Evolutionary conservation across 2,888 invertebrate genomes (phyloP).

Genomic region (Seira musarum): DNA sequence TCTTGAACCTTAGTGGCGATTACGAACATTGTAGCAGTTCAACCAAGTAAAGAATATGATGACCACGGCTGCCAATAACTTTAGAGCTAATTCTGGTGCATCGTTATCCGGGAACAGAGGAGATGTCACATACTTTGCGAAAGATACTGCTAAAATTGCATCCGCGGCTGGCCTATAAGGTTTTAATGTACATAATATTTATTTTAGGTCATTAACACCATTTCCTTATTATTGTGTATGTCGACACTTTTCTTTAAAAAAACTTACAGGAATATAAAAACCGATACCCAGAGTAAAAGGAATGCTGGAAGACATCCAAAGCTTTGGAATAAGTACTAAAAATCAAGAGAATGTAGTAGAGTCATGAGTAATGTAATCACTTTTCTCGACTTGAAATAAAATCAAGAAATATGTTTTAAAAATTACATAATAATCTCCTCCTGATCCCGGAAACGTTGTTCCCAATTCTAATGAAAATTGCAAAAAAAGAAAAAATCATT

Average conservation of each 20-base stretch:
- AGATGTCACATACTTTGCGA: conserved; percentile 92
- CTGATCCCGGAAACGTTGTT: conserved; percentile 84
- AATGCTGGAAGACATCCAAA: conserved; percentile 90
- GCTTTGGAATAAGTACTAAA: conserved; percentile 84
- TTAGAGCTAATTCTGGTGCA: conserved; percentile 91
- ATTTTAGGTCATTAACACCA: no score
- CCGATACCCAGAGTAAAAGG: conserved; percentile 91
- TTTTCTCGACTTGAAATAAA: no score
- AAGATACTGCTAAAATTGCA: conserved; percentile 98
- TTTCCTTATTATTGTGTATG: no score
- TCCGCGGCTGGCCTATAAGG: conserved; percentile 85
- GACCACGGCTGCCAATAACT: conserved; percentile 90
- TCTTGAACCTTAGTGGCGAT: conserved; percentile 91
- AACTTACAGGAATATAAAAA: conserved; percentile 86
- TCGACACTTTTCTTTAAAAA: no score
- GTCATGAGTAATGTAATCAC: no score
- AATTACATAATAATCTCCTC: conserved; percentile 87
- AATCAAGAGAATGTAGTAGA: no score
- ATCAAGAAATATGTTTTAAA: no score
- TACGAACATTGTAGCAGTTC: conserved; percentile 94
- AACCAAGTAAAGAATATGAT: conserved; percentile 82
- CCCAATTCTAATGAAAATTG: conserved; percentile 75
- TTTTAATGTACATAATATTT: no score
- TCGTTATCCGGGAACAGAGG: conserved; percentile 86
- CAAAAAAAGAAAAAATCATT: no score